These are phyloP conservation scores for Cossypha niveicapilla DNA, from an alignment of 2,797 vertebrate species.

Conservation along the genomic window DNA sequence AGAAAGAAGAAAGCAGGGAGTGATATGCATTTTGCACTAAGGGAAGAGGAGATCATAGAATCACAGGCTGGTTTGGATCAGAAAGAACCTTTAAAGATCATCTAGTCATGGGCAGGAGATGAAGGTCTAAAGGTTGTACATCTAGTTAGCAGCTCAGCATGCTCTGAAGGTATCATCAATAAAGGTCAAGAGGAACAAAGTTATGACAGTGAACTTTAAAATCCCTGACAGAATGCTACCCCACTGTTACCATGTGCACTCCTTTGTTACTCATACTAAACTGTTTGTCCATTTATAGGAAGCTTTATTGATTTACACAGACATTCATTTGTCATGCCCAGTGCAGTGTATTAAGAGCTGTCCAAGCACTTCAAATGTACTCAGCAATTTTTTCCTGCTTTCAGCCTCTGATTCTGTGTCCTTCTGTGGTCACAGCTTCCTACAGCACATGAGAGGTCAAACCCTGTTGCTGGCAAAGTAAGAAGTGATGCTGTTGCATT, in stretches of 20 bases:
- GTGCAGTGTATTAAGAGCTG: conserved; percentile 74
- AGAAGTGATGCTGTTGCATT: background rate
- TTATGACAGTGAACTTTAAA: conserved; percentile 86
- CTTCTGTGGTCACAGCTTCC: background rate
- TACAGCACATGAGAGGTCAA: background rate
- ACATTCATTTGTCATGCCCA: conserved; percentile 81
- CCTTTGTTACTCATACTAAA: conserved; percentile 69
- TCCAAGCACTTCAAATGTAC: conserved; percentile 56
- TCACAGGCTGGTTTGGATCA: background rate
- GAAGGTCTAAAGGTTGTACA: conserved; percentile 64
- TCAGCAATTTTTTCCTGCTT: conserved; percentile 57
- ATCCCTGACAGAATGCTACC: conserved; percentile 69
- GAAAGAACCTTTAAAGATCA: conserved; percentile 48
- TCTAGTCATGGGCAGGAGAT: background rate
- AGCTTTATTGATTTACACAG: conserved; percentile 81
- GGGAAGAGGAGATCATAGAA: background rate
- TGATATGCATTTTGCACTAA: background rate
- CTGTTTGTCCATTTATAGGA: conserved; percentile 63
- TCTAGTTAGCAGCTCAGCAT: conserved; percentile 72
- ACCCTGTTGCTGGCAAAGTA: background rate
- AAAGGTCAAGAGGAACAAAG: conserved; percentile 86
- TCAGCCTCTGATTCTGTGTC: background rate
- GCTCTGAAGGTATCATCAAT: conserved; percentile 64
- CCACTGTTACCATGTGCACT: conserved; percentile 48
- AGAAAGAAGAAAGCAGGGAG: background rate